Evolutionary conservation across 2,888 invertebrate genomes (phyloP).

Genomic region (Xestia c-nigrum): DNA sequence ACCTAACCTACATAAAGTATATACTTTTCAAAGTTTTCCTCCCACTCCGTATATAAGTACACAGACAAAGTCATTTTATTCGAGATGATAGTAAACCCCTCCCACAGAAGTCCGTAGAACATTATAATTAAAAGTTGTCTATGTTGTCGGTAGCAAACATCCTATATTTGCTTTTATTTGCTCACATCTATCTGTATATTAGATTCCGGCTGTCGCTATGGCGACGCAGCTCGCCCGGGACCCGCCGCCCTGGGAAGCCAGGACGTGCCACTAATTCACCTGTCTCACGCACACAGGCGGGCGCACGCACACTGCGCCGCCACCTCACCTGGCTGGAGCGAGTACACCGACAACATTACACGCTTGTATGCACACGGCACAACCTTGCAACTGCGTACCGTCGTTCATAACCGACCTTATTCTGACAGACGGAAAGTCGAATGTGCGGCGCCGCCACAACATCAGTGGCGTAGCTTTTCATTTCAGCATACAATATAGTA

Average conservation of each 20-base stretch:
- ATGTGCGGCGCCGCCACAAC: constrained; percentile 45
- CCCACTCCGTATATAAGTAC: not conserved
- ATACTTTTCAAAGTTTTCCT: constrained; percentile 12
- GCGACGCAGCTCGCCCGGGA: constrained; percentile 82
- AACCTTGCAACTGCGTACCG: constrained; percentile 71
- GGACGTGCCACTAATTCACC: constrained; percentile 81
- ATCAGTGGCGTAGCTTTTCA: constrained; percentile 66
- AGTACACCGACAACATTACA: constrained; percentile 76
- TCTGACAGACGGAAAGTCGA: constrained; percentile 68
- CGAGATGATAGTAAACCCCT: constrained; percentile 40
- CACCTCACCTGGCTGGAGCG: constrained; percentile 72
- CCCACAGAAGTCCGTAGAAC: constrained; percentile 40
- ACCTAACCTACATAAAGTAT: constrained; percentile 3
- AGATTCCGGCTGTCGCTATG: constrained; percentile 83
- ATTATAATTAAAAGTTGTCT: constrained; percentile 63
- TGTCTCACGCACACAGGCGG: constrained; percentile 78
- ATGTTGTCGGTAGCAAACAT: constrained; percentile 61
- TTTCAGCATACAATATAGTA: constrained; percentile 71
- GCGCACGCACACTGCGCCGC: constrained; percentile 50
- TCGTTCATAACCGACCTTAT: constrained; percentile 74
- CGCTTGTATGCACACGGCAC: constrained; percentile 78
- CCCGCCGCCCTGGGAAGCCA: constrained; percentile 76
- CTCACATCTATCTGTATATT: constrained; percentile 74
- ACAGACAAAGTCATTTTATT: constrained; percentile 13
- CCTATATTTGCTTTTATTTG: constrained; percentile 77